Base-by-base conservation (phyloP, 2,797 vertebrate genomes). In the Knipowitschia caucasica region DNA sequence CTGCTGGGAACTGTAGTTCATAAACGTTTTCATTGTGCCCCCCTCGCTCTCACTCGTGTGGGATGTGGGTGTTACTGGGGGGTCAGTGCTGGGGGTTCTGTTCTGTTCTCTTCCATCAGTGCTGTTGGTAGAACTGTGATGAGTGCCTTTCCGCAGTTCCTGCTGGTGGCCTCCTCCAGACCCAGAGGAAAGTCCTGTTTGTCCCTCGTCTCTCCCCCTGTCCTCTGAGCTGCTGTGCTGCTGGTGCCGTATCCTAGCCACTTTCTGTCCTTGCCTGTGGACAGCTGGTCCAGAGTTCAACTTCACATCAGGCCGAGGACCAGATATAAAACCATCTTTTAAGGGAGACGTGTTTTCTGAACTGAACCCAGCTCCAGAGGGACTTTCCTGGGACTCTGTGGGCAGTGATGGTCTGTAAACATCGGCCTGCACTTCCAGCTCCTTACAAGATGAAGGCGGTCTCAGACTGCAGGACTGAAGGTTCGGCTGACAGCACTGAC, bases 1-100 rank as follows among this genome's bases (percentile, higher is more conserved):
- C 88, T 91, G 91, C 84, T 95, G 95, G 81, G 89, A 93, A 84
- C 95, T 96, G 87, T 98, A 98, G 69, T 95, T 95, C 71, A 98
- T 92, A 35, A 98, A 81, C 78, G 88, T 95, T 77, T 96, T 97
- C 92, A 98, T 98, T 86, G 95, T 94, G 0, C 92, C 95, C 25
- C 91, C 91, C 65, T 96, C 94, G 0, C 87, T 88, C 0, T 92
- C 86, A 2, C 64, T 39, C 17, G 71, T 52, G 57, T 71, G 77
- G 0, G 59, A 62, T 17, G 79, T 69, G 47, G 76, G 62, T n/a
- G n/a, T n/a, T n/a, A n/a, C n/a, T n/a, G n/a, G 40, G 47, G 69
- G 39, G 78, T 67, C 0, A 71, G 55, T 30, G 73, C 62, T 20
- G 70, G 74, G 21, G 71, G 64, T 23, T 83, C 5, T 53, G 43